Evolutionary conservation across 2,113 vertebrate species (phyloP), one percentile per base, ranked within the genome.

Genomic region (Cynoglossus semilaevis): DNA sequence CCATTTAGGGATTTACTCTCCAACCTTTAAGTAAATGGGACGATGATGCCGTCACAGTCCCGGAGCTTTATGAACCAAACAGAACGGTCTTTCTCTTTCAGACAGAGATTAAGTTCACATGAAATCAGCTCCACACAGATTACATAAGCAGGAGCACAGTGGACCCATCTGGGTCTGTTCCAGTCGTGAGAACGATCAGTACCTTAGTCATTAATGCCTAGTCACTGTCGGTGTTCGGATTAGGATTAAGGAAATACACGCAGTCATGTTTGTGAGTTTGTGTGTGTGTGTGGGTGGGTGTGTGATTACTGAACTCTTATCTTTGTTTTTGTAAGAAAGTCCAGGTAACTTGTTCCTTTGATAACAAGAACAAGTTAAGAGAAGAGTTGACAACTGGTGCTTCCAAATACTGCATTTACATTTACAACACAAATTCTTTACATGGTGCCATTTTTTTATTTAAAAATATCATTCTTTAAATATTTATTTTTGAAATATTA

Each of bases 221-320:
- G 63, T 74, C 77, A 77, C 67, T 51, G 69, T 69, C n/a, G n/a
- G 54, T 72, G 51, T 71, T 69, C 55, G 78, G 80, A 81, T 77
- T 76, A 79, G 77, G 82, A 83, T 85, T 83, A 86, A 62, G 34
- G 29, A 61, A 40, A 15, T 37, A 48, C 72, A 51, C 52, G 52
- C 17, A 51, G 70, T 19, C 9, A 7, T 13, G 44, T 64, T 54
- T 10, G 47, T 50, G 40, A 16, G 37, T 42, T 17, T 46, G 40
- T 46, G 47, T 11, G 8, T 13, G 44, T 64, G 58, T 10, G 50
- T 50, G 40, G 16, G 37, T 42, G 17, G 42, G 44, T 46, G 47
- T 35, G 37, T 38, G 37, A 10, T 38, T 38, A 12, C 56, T 51
- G 45, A 4, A 17, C 66, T 60, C 50, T 67, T 67, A 67, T 74